Evolutionary conservation across 2,888 invertebrate genomes (phyloP), one percentile per base, ranked within the genome.

Genomic region (Glomeris marginata): DNA sequence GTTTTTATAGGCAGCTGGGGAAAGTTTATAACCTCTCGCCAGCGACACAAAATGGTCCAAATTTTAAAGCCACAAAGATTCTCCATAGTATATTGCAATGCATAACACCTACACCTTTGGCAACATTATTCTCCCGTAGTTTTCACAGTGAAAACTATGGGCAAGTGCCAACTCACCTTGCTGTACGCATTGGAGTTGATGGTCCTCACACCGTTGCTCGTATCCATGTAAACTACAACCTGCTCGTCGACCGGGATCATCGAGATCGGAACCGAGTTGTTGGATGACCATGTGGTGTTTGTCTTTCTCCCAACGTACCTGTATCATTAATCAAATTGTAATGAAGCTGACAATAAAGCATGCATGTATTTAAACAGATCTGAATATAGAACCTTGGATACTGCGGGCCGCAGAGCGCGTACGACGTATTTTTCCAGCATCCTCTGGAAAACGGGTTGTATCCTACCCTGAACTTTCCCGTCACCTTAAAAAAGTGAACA

Each of bases 381-480:
- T 5, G 22, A 8, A 43, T 6, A 52, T 54, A 57, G 49, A 72
- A 95, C 95, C 90, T 91, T 64, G 97, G 97, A 76, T 86, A 92
- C 70, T 90, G 91, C 50, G 95, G 94, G 57, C 94, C 94, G 69
- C 91, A 97, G 63, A 97, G 82, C 55, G 88, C 82, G 66, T 88
- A 86, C 68, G 86, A 86, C 71, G 94, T 92, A 70, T 98, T 98
- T 64, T 81, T 77, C 77, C 85, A 84, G 69, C 94, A 97, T 33
- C 95, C 95, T 63, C 81, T 76, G 3, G 91, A 92, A 73, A 97
- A 98, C 49, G 98, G 98, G 75, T 98, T 98, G 70, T 88, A 92
- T 37, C 94, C 97, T 49, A 92, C 92, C 64, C 92, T 88, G 74
- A 97, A 98, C 74, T 97, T 97, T 51, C 95, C 95, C 15, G 98